These are phyloP conservation scores for Rhogogaster chlorosoma DNA, from an alignment of 2,888 invertebrate genomes.

Conservation along the genomic window DNA sequence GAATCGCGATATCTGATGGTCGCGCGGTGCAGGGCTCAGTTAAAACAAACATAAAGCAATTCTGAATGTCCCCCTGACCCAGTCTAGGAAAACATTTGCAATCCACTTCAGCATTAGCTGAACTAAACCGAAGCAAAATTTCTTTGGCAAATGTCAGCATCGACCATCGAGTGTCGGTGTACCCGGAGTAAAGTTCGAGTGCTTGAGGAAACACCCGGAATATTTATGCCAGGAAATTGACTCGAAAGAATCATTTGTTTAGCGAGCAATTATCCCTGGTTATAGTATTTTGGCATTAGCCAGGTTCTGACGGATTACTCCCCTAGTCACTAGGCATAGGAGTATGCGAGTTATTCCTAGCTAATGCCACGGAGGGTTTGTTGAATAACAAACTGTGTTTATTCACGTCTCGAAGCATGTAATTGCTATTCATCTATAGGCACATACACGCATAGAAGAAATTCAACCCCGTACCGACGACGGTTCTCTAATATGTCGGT, in stretches of 20 bases:
- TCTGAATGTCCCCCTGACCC: neutral
- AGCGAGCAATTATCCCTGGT: neutral
- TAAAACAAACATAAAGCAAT: slow-evolving; percentile 18
- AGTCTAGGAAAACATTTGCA: slow-evolving; percentile 34
- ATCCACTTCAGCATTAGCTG: slow-evolving; percentile 10
- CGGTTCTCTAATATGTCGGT: neutral
- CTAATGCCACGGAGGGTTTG: neutral
- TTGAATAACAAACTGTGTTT: slow-evolving; percentile 7
- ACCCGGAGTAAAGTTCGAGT: neutral
- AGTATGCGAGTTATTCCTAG: neutral
- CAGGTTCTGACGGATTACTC: neutral
- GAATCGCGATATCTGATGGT: neutral
- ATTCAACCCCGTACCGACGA: neutral
- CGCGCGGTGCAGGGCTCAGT: neutral
- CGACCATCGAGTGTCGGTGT: neutral
- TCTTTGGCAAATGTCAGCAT: neutral
- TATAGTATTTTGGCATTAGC: neutral
- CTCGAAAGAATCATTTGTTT: neutral
- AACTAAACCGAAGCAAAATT: neutral
- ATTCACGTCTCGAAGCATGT: neutral
- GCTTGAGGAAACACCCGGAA: neutral
- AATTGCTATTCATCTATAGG: neutral
- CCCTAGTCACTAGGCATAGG: neutral
- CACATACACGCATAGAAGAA: neutral
- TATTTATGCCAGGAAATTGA: neutral